Conservation (phyloP, 1,140 invertebrate genomes). For the Drosophila prosaltans region DNA sequence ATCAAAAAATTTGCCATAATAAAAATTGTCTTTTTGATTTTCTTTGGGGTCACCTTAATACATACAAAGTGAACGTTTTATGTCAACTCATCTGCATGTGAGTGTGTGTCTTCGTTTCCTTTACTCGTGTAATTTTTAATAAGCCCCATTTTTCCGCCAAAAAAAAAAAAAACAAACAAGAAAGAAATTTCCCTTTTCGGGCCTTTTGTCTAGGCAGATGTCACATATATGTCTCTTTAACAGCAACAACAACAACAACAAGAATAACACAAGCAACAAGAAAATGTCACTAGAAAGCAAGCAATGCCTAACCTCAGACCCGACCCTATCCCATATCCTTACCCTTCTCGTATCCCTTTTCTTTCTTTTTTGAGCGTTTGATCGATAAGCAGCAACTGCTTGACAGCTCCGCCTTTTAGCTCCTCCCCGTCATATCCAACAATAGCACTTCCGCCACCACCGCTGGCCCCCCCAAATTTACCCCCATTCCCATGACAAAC, state of each 20-base stretch:
- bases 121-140: conserved; percentile 81
- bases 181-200: conserved; percentile 51
- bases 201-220: conserved; percentile 47
- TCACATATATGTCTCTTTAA: conserved; percentile 70
- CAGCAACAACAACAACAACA: conserved; percentile 24
- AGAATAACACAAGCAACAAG: conserved; percentile 43
- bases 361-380: conserved; percentile 48
- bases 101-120: conserved; percentile 41
- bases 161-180: conserved; percentile 1
- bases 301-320: conserved; percentile 46
- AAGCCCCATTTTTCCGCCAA: conserved; percentile 60
- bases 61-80: conserved; percentile 35
- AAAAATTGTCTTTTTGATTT: not conserved
- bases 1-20: not conserved
- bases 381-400: conserved; percentile 50
- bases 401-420: conserved; percentile 46
- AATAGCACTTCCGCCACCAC: no score
- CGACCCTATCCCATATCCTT: not conserved
- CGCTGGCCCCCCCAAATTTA: no score
- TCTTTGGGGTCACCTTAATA: not conserved
- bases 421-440: not conserved
- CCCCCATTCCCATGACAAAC: not conserved
- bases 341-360: conserved; percentile 14
- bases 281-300: conserved; percentile 59
- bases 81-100: conserved; percentile 57